phyloP scores from a whole-genome alignment of 2,888 invertebrate species.

The Megastigmus dorsalis region DNA sequence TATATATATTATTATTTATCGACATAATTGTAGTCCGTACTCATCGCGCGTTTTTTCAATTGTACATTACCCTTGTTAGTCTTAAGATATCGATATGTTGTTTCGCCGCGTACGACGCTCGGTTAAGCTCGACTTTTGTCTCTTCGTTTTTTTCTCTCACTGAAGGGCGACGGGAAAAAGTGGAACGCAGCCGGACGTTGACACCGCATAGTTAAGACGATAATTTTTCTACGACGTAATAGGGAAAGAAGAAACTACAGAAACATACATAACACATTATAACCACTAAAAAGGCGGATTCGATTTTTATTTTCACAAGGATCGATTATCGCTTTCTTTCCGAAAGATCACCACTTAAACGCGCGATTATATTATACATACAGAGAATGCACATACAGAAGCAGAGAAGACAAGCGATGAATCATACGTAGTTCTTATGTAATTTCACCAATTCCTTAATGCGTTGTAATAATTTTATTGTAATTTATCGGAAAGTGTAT shows the following conservation, averaged over 20 bases:
- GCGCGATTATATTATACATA: neutral
- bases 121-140: slow-evolving; percentile 14
- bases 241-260: slow-evolving; percentile 25
- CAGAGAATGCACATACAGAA: slow-evolving; percentile 12
- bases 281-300: slow-evolving; percentile 10
- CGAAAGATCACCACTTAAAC: neutral
- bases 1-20: slow-evolving; percentile 43
- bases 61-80: slow-evolving; percentile 64
- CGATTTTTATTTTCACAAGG: neutral
- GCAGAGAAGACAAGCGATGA: slow-evolving; percentile 23
- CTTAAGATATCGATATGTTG: slow-evolving; percentile 59
- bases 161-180: slow-evolving; percentile 1
- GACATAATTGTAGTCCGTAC: slow-evolving; percentile 49
- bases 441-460: slow-evolving; percentile 32
- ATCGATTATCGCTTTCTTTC: neutral
- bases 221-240: slow-evolving; percentile 62
- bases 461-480: slow-evolving; percentile 52
- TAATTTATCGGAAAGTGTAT: slow-evolving; percentile 47
- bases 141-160: slow-evolving; percentile 7
- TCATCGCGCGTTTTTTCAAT: slow-evolving; percentile 61
- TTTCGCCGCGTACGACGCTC: slow-evolving; percentile 37
- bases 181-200: neutral
- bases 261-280: slow-evolving; percentile 24
- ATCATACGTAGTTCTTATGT: slow-evolving; percentile 45
- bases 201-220: slow-evolving; percentile 50